These are phyloP conservation scores for Chaenodraco wilsoni DNA, from an alignment of 2,797 vertebrate species.

Conservation along the genomic window DNA sequence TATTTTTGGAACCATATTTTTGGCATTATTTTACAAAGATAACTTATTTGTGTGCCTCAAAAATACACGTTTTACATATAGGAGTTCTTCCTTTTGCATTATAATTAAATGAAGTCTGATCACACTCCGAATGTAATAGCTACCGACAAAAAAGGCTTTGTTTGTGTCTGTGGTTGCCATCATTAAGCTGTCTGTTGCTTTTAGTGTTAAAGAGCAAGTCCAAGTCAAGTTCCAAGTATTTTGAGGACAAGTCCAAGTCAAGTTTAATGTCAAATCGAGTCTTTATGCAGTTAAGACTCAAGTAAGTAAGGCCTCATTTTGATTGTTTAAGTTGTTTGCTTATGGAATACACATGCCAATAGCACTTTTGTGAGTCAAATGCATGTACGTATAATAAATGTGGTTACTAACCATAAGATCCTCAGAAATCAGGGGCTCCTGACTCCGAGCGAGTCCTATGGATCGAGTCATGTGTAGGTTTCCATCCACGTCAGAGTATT, in stretches of 20 bases:
- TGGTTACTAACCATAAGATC: conserved; percentile 82
- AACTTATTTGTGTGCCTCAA: too few species aligned
- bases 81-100: too few species aligned
- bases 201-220: not conserved
- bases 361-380: not conserved
- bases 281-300: not conserved
- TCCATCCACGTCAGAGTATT: conserved; percentile 86
- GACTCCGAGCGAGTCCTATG: conserved; percentile 90
- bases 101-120: too few species aligned
- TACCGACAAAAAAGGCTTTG: too few species aligned
- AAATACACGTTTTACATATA: too few species aligned
- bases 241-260: not conserved
- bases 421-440: conserved; percentile 90
- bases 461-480: conserved; percentile 80
- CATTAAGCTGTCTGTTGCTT: too few species aligned
- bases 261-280: too few species aligned
- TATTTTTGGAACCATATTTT: too few species aligned
- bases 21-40: too few species aligned
- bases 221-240: not conserved
- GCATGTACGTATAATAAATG: not conserved
- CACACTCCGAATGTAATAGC: too few species aligned
- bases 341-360: not conserved
- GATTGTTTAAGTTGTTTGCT: not conserved
- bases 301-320: not conserved
- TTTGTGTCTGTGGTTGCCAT: too few species aligned